phyloP scores from a whole-genome alignment of 1,140 invertebrate species.

The Tenebrio molitor region DNA sequence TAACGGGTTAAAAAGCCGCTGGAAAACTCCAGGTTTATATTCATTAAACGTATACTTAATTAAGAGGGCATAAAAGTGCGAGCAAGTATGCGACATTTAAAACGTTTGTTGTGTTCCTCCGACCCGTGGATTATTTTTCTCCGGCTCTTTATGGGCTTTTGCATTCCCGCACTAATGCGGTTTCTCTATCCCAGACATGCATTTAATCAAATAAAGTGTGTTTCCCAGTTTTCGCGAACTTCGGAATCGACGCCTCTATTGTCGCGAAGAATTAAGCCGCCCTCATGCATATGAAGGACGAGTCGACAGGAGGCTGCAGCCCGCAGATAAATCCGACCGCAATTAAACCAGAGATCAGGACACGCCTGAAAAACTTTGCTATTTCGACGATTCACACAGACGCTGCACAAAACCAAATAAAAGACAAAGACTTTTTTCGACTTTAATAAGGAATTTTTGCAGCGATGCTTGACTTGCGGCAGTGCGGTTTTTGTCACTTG shows the following conservation, averaged over 20 bases:
- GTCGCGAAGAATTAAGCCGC: constrained; percentile 34
- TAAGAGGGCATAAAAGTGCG: constrained; percentile 33
- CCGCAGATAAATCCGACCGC: constrained; percentile 36
- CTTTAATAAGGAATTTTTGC: too few species aligned
- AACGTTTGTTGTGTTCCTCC: constrained; percentile 51
- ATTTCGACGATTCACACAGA: neutral
- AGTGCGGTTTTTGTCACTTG: too few species aligned
- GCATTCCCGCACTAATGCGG: constrained; percentile 41
- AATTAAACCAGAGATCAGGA: constrained; percentile 40
- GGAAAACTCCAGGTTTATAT: neutral
- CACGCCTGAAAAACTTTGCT: constrained; percentile 28
- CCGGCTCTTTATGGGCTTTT: constrained; percentile 15
- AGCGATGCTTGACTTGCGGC: too few species aligned
- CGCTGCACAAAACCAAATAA: too few species aligned
- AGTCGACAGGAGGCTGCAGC: constrained; percentile 31
- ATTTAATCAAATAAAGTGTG: constrained; percentile 54
- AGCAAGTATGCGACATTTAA: constrained; percentile 47
- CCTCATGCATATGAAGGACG: constrained; percentile 43
- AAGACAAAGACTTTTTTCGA: too few species aligned
- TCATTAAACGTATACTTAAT: constrained; percentile 38
- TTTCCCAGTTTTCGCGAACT: constrained; percentile 47
- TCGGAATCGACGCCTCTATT: constrained; percentile 31
- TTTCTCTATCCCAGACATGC: constrained; percentile 39
- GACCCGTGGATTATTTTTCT: constrained; percentile 26
- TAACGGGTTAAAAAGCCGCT: neutral